Conservation (phyloP, 1,140 invertebrate genomes). For the Nymphalis io region DNA sequence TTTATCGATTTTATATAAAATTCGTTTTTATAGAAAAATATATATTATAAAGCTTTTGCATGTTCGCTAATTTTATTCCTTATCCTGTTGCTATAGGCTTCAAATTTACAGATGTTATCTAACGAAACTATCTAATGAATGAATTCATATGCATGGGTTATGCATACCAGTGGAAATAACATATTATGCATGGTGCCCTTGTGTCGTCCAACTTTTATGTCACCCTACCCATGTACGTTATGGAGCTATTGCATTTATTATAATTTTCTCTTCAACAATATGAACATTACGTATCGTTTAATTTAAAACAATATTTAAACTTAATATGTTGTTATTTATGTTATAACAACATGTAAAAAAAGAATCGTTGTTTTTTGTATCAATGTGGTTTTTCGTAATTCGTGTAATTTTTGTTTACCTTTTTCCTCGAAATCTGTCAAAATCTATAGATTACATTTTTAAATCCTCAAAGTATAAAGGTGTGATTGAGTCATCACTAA, state of each 20-base stretch:
- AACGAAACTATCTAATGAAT: no score
- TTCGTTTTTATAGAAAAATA: neutral
- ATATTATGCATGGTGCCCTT: slow-evolving; percentile 9
- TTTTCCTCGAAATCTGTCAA: no score
- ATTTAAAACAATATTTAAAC: no score
- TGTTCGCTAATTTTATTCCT: slow-evolving; percentile 11
- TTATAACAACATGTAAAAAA: no score
- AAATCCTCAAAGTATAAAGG: no score
- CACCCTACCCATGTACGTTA: neutral
- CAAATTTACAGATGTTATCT: neutral
- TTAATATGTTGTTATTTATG: no score
- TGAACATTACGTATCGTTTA: neutral
- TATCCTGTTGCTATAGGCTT: slow-evolving; percentile 1
- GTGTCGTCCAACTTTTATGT: slow-evolving; percentile 3
- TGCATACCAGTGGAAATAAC: neutral
- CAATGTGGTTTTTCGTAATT: no score
- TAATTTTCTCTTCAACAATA: neutral
- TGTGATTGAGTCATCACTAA: no score
- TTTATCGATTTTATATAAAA: neutral
- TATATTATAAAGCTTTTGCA: slow-evolving; percentile 13
- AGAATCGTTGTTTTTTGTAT: no score
- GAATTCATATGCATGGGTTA: no score
- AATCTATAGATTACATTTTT: no score
- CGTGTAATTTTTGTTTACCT: no score
- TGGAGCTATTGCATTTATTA: neutral